phyloP scores from a whole-genome alignment of 1,140 invertebrate species.

The Ceratoteleas bidentatus region DNA sequence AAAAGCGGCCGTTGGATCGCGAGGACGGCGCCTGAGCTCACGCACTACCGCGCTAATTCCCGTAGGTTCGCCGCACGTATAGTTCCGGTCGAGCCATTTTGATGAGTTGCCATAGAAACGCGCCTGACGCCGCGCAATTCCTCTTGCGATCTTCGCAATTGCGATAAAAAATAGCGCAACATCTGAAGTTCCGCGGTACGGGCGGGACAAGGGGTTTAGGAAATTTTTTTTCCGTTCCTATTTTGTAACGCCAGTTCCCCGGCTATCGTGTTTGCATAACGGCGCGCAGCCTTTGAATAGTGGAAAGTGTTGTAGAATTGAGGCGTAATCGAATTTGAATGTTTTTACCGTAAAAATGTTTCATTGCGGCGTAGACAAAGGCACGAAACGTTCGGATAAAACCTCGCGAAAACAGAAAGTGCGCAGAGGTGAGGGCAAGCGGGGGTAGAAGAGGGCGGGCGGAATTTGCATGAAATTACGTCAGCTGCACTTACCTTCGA shows the following conservation, averaged over 20 bases:
- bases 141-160: background rate
- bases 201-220: too few species aligned
- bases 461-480: conserved; percentile 71
- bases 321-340: conserved; percentile 53
- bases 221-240: background rate
- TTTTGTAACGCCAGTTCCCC: background rate
- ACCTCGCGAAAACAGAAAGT: conserved; percentile 46
- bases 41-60: conserved; percentile 31
- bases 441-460: conserved; percentile 32
- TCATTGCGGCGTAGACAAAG: conserved; percentile 36
- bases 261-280: conserved; percentile 8
- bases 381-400: conserved; percentile 50
- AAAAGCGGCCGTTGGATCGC: conserved; percentile 19
- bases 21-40: conserved; percentile 16
- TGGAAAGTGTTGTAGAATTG: conserved; percentile 34
- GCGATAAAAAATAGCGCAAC: too few species aligned
- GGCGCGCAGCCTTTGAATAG: conserved; percentile 19
- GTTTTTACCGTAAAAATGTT: conserved; percentile 48
- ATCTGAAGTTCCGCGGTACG: too few species aligned
- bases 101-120: conserved; percentile 31
- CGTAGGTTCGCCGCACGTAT: conserved; percentile 7
- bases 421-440: conserved; percentile 21
- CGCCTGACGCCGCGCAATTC: too few species aligned
- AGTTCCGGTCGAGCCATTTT: conserved; percentile 24
- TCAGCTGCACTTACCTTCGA: conserved; percentile 44